phyloP scores from a whole-genome alignment of 30 jellyfish, hydroid and myxozoan genomes.

The Hydra vulgaris region DNA sequence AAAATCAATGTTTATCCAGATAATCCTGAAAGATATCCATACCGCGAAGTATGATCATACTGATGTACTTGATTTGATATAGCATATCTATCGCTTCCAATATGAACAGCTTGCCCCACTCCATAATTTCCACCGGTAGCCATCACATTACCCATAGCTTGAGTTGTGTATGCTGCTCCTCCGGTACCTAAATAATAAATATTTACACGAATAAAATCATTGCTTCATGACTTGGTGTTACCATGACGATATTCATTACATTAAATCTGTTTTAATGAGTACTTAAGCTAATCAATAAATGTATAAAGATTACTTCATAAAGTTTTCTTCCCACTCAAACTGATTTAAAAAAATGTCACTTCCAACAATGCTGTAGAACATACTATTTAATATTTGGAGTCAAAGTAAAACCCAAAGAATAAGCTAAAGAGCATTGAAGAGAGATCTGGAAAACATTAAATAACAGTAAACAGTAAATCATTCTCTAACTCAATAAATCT shows the following conservation, averaged over 20 bases:
- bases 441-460: no score
- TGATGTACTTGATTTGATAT: constrained; percentile 5
- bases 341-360: no score
- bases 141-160: constrained; percentile 91
- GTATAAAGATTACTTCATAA: background rate
- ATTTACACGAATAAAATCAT: background rate
- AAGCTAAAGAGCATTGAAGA: no score
- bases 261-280: no score
- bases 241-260: background rate
- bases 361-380: no score
- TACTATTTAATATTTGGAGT: no score
- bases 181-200: constrained; percentile 59
- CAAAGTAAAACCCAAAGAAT: no score
- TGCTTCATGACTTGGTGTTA: background rate
- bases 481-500: no score
- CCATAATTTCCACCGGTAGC: constrained; percentile 47
- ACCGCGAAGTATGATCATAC: background rate
- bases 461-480: no score
- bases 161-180: constrained; percentile 88
- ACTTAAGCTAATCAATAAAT: no score
- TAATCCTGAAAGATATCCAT: constrained; percentile 18
- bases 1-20: background rate
- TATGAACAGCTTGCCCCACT: constrained; percentile 14
- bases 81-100: constrained; percentile 21
- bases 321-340: no score